phyloP scores from a whole-genome alignment of 35 echinoderm and acorn worm species.

The Antedon bifida region DNA sequence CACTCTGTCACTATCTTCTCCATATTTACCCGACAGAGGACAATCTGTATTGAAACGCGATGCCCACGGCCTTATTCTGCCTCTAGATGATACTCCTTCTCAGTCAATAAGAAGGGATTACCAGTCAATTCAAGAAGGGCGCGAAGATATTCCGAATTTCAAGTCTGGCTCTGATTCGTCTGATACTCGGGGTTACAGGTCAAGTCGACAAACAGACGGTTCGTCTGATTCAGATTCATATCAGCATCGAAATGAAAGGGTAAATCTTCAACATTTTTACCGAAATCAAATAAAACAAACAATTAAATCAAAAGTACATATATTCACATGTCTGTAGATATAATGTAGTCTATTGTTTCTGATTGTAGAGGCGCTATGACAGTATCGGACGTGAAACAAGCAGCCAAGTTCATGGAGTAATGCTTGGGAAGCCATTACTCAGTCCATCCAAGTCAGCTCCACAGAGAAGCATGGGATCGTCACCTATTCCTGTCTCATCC shows the following conservation, averaged over 20 bases:
- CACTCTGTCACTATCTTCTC: constrained; percentile 18
- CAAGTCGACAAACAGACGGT: neutral
- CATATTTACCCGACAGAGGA: constrained; percentile 36
- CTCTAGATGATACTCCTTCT: constrained; percentile 22
- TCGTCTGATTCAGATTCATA: neutral
- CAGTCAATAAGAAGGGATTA: neutral
- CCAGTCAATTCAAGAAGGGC: neutral
- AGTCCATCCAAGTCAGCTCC: neutral
- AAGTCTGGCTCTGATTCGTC: neutral
- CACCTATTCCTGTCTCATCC: neutral
- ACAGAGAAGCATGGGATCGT: neutral
- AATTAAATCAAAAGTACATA: no score
- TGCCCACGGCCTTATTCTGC: constrained; percentile 49
- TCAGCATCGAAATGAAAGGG: neutral
- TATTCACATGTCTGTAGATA: neutral
- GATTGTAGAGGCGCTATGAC: neutral
- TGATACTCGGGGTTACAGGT: neutral
- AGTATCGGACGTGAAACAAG: neutral
- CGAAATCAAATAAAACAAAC: no score
- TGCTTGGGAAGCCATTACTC: neutral
- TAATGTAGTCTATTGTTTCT: neutral
- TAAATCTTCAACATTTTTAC: neutral
- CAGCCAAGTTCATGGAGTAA: neutral
- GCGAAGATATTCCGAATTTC: neutral
- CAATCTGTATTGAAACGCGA: constrained; percentile 12